Conservation (phyloP, 2,113 vertebrate species). For the Perccottus glenii region DNA sequence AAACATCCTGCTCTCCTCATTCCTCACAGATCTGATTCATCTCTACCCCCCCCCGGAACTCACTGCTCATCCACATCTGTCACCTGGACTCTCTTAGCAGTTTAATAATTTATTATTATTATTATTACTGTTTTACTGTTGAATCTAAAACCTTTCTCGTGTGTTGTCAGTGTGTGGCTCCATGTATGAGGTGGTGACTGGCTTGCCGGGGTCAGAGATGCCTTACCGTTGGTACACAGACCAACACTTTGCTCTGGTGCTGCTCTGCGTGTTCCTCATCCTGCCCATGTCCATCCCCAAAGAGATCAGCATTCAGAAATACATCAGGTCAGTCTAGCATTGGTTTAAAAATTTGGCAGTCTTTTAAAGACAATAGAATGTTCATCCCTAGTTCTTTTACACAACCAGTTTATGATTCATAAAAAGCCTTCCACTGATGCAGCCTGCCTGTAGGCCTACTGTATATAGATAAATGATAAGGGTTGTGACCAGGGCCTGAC, state of each 20-base stretch:
- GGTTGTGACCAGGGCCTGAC: not conserved
- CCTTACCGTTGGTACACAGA: slow-evolving; percentile 78
- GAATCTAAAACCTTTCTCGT: not conserved
- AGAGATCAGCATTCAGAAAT: slow-evolving; percentile 81
- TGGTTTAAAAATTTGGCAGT: no score
- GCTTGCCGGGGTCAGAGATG: slow-evolving; percentile 57
- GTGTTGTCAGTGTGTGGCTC: slow-evolving; percentile 83
- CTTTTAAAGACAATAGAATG: not conserved
- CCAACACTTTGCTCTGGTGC: slow-evolving; percentile 71
- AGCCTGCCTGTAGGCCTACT: not conserved
- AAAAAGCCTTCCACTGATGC: not conserved
- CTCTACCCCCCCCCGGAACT: no score
- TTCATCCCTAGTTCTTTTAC: not conserved
- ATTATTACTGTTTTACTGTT: no score
- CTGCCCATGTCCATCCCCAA: slow-evolving; percentile 80
- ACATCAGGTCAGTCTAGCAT: slow-evolving; percentile 82
- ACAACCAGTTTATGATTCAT: not conserved
- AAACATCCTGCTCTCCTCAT: no score
- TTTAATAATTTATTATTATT: no score
- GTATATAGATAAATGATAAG: not conserved
- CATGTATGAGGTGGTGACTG: slow-evolving; percentile 76
- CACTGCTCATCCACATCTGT: no score
- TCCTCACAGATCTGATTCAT: no score
- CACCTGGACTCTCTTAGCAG: no score
- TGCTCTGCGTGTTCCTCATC: slow-evolving; percentile 78